Base-by-base conservation (phyloP, 2,888 invertebrate genomes). In the Lepidochrysops patricia region DNA sequence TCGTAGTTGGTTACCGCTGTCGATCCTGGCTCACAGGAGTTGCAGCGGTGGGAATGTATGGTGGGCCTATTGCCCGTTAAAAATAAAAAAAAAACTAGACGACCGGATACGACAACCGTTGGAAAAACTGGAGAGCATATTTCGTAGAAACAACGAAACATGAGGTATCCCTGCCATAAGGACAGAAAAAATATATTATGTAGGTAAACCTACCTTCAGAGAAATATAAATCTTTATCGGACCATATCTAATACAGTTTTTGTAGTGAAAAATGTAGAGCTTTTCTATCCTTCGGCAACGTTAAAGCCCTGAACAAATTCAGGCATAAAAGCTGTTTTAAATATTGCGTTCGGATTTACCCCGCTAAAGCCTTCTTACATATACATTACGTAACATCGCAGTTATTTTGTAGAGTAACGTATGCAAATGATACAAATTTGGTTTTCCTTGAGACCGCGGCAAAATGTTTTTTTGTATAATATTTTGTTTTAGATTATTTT, bases 321-420 rank as follows among this genome's bases (percentile, higher is more conserved):
- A 70, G 72, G 77, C 73, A 79, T 78, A 74, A 83, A 83, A 80
- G 77, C 82, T 77, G 79, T 82, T 84, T 85, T 82, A 84, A 86
- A 84, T 86, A 84, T 84, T 80, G 79, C 78, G 76, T 71, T 74
- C 74, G 78, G 79, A 80, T 84, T 83, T 83, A 79, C 79, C 75
- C 73, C 67, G 72, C 72, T 72, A 79, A 82, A 82, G 76, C 79
- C 74, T 67, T 72, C 73, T 76, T 76, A 76, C 74, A 75, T 75
- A 75, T 76, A 77, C 72, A 76, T 77, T 76, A 75, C 75, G 72
- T 72, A 71, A 73, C 72, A 77, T 71, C 72, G 71, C 71, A 77
- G 57, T 57, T 43, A 57, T 43, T 57, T 57, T 57, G 43, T 57
- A 43, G 43, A 37, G 37, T 57, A 57, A 37, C 57, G 37, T 57